These are phyloP conservation scores for Ecliptopera silaceata DNA, from an alignment of 2,888 invertebrate species.

Conservation along the genomic window DNA sequence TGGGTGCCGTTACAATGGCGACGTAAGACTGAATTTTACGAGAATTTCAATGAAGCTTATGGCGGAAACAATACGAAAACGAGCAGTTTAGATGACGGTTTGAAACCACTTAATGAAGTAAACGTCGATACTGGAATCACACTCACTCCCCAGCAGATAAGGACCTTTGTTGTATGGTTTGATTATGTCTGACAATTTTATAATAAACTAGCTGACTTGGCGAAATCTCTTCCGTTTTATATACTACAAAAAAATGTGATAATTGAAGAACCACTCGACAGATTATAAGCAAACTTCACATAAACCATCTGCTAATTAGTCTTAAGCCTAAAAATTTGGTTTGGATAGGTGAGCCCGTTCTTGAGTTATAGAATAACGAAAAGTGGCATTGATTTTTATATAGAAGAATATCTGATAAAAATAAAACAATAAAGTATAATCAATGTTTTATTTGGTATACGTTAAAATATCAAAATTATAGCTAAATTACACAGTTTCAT, in stretches of 20 bases:
- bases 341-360: no score
- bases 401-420: no score
- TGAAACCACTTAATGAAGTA: slow-evolving; percentile 30
- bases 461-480: slow-evolving; percentile 8
- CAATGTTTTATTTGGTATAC: slow-evolving; percentile 12
- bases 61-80: slow-evolving; percentile 36
- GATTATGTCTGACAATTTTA: background rate
- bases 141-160: slow-evolving; percentile 88
- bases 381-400: no score
- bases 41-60: slow-evolving; percentile 54
- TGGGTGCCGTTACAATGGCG: slow-evolving; percentile 78
- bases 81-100: slow-evolving; percentile 38
- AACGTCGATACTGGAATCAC: slow-evolving; percentile 61
- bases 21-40: slow-evolving; percentile 51
- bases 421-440: background rate
- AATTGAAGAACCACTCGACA: no score
- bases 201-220: no score
- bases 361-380: no score
- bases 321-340: no score
- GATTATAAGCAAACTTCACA: no score
- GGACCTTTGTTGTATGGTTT: slow-evolving; percentile 82
- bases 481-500: slow-evolving; percentile 6
- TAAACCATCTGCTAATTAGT: no score
- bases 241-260: no score
- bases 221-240: no score